Conservation (phyloP, 2,888 invertebrate species). For the Spodoptera picta region DNA sequence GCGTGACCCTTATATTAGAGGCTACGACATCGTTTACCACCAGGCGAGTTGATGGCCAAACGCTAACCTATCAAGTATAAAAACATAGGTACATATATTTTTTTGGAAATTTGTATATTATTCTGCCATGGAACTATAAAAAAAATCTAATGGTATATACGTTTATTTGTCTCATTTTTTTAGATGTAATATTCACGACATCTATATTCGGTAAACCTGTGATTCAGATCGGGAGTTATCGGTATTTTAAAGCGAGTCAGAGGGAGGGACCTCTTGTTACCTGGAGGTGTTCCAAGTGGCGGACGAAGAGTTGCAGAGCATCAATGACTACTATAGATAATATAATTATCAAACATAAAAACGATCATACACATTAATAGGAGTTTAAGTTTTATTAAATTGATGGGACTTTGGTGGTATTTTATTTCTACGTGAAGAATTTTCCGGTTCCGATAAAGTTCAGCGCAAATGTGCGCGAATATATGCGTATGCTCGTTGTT, state of each 20-base stretch:
- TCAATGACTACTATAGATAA: constrained; percentile 56
- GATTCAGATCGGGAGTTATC: constrained; percentile 58
- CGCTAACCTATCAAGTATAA: no score
- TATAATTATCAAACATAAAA: constrained; percentile 46
- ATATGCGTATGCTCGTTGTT: no score
- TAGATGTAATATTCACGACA: constrained; percentile 46
- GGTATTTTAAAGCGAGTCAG: constrained; percentile 58
- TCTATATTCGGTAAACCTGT: constrained; percentile 64
- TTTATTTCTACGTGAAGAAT: no score
- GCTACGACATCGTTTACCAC: no score
- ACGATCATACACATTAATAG: constrained; percentile 59
- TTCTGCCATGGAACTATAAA: no score
- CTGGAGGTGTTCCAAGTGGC: constrained; percentile 57
- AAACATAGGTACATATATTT: no score
- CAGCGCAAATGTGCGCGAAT: no score
- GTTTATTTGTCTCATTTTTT: not conserved
- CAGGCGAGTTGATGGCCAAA: no score
- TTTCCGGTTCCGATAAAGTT: no score
- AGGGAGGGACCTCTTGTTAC: constrained; percentile 42
- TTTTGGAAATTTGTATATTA: no score
- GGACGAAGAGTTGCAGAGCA: constrained; percentile 53
- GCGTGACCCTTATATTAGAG: no score
- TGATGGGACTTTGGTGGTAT: no score
- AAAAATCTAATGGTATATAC: not conserved
- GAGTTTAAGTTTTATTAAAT: not conserved